Percentiles rank a stretch among this genome's conserved stretches.
Conservation (phyloP, 2,113 vertebrate species). For the Laterallus jamaicensis region DNA sequence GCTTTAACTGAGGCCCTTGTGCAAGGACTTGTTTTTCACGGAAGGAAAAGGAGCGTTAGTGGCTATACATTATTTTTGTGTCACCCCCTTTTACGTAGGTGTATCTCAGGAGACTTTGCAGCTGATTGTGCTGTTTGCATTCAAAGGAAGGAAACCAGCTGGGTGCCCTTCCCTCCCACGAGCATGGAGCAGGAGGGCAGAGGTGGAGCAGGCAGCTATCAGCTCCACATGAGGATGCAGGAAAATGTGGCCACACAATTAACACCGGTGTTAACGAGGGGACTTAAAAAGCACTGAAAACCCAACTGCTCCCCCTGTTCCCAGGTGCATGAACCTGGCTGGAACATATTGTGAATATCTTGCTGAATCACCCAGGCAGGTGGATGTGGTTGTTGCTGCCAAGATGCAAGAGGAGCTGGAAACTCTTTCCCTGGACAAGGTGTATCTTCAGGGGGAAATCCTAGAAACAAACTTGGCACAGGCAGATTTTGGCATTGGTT, state of each 20-base stretch:
- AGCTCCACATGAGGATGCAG: not conserved
- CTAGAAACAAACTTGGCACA: conserved; percentile 45
- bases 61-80: conserved; percentile 18
- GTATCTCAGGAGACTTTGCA: conserved; percentile 26
- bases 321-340: not conserved
- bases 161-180: conserved; percentile 20
- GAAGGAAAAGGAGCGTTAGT: conserved; percentile 18
- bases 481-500: not conserved
- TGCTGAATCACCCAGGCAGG: conserved; percentile 33
- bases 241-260: not conserved
- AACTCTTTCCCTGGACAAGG: not conserved
- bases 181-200: not conserved
- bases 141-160: conserved; percentile 54
- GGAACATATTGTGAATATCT: not conserved
- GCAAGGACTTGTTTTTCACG: conserved; percentile 23
- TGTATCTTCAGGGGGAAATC: conserved; percentile 50
- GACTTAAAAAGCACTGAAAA: not conserved
- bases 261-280: not conserved
- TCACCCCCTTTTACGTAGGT: not conserved
- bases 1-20: not conserved
- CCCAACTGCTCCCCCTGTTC: not conserved
- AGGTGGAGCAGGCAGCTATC: conserved; percentile 4
- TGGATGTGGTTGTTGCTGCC: not conserved
- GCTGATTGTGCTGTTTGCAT: conserved; percentile 51
- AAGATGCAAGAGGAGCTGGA: conserved; percentile 7